These are phyloP conservation scores for Larimichthys polyactis DNA, from an alignment of 2,113 vertebrate species.

Conservation along the genomic window DNA sequence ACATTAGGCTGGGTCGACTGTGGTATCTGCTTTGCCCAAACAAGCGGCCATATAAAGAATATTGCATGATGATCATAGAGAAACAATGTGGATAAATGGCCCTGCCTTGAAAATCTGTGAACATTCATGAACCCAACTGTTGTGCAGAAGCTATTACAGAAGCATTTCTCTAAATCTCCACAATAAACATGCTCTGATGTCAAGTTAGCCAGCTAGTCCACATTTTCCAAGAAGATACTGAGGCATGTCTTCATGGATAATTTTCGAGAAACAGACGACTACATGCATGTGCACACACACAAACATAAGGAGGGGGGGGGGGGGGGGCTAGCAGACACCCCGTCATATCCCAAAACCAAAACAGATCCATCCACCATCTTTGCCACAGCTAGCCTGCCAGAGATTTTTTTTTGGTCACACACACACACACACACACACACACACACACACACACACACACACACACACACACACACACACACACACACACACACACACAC, in stretches of 20 bases:
- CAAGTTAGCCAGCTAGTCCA: conserved; percentile 53
- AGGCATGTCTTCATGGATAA: conserved; percentile 55
- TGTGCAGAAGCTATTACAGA: conserved; percentile 61
- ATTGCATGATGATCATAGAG: neutral
- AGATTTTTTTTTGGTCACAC: conserved; percentile 36
- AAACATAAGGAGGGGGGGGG: conserved; percentile 23
- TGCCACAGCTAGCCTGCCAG: conserved; percentile 54
- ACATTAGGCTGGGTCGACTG: conserved; percentile 5
- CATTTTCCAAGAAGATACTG: conserved; percentile 62
- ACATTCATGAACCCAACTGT: conserved; percentile 33
- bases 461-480: no score
- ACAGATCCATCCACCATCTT: conserved; percentile 77
- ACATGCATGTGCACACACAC: conserved; percentile 17
- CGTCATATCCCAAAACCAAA: conserved; percentile 71
- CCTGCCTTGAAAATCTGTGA: conserved; percentile 53
- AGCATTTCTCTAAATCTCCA: conserved; percentile 62
- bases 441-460: no score
- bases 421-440: conserved; percentile 38
- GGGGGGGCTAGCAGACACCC: conserved; percentile 59
- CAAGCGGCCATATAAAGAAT: conserved; percentile 9
- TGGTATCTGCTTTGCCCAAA: conserved; percentile 15
- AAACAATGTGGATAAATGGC: conserved; percentile 10
- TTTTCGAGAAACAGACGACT: conserved; percentile 42
- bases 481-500: no score
- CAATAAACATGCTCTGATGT: conserved; percentile 63